These are phyloP conservation scores for Acrocyrtus sp. DNA, from an alignment of 2,888 invertebrate species.

Conservation along the genomic window DNA sequence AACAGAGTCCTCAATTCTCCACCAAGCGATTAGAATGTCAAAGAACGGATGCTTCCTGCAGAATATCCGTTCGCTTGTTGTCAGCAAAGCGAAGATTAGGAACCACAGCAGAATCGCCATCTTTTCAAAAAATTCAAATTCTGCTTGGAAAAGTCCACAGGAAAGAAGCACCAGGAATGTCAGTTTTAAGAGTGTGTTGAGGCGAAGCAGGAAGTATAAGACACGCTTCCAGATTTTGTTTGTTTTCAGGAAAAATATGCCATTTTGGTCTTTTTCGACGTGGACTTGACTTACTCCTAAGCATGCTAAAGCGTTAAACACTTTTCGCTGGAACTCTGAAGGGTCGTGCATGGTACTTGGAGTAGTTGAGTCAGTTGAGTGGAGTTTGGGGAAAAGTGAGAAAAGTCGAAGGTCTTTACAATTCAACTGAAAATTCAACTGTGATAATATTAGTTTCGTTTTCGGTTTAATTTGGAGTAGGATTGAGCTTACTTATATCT, in stretches of 20 bases:
- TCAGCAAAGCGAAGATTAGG: constrained; percentile 29
- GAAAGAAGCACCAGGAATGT: constrained; percentile 36
- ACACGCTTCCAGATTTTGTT: constrained; percentile 11
- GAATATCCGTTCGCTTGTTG: constrained; percentile 33
- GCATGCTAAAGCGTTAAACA: constrained; percentile 30
- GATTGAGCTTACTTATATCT: no score
- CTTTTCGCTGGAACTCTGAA: constrained; percentile 33
- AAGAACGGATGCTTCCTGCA: constrained; percentile 49
- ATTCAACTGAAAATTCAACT: no score
- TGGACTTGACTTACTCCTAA: constrained; percentile 31
- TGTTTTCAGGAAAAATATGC: constrained; percentile 13
- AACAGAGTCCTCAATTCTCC: constrained; percentile 33
- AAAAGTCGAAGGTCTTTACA: no score
- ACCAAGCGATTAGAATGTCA: constrained; percentile 45
- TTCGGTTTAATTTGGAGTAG: no score
- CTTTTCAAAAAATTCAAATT: constrained; percentile 50
- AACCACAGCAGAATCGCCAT: constrained; percentile 51
- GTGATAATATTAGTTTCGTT: no score
- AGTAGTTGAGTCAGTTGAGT: no score
- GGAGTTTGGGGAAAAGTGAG: no score
- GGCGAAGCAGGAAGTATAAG: constrained; percentile 18
- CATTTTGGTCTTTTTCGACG: constrained; percentile 3
- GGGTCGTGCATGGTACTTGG: constrained; percentile 4
- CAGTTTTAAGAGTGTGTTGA: constrained; percentile 29
- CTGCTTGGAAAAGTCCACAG: constrained; percentile 23